Percentiles rank a stretch among this genome's conserved stretches.
These are phyloP conservation scores for Dicentrarchus labrax DNA, from an alignment of 2,113 vertebrate species.

Conservation along the genomic window DNA sequence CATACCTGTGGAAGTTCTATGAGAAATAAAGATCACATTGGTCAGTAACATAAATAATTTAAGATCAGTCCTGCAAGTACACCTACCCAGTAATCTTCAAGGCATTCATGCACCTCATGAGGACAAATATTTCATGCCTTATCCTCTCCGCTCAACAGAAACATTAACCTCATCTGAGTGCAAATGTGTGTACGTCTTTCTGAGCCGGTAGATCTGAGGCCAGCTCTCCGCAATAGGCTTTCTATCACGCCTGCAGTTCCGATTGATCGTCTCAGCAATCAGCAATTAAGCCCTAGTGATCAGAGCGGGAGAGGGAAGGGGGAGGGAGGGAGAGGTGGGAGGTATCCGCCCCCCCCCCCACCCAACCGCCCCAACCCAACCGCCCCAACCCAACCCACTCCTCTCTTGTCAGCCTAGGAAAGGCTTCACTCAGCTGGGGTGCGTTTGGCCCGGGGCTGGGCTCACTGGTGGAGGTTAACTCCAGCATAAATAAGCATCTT, in stretches of 20 bases:
- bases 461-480: conserved; percentile 88
- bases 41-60: conserved; percentile 66
- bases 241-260: conserved; percentile 77
- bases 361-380: background rate
- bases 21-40: conserved; percentile 60
- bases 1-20: conserved; percentile 44
- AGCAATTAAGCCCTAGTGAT: conserved; percentile 87
- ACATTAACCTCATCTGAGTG: conserved; percentile 65
- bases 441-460: conserved; percentile 86
- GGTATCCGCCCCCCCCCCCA: conserved; percentile 34
- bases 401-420: conserved; percentile 79
- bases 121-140: conserved; percentile 68
- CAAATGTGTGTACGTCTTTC: conserved; percentile 49
- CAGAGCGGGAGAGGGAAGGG: conserved; percentile 67
- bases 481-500: conserved; percentile 89
- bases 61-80: conserved; percentile 33
- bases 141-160: conserved; percentile 56
- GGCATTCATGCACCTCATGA: conserved; percentile 50
- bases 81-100: conserved; percentile 37
- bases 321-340: conserved; percentile 54
- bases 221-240: conserved; percentile 64
- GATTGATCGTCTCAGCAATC: conserved; percentile 84
- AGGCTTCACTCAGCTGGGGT: conserved; percentile 83
- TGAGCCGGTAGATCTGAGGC: conserved; percentile 53
- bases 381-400: conserved; percentile 21